phyloP scores from a whole-genome alignment of 2,113 vertebrate genomes.

The Limnothrissa miodon region DNA sequence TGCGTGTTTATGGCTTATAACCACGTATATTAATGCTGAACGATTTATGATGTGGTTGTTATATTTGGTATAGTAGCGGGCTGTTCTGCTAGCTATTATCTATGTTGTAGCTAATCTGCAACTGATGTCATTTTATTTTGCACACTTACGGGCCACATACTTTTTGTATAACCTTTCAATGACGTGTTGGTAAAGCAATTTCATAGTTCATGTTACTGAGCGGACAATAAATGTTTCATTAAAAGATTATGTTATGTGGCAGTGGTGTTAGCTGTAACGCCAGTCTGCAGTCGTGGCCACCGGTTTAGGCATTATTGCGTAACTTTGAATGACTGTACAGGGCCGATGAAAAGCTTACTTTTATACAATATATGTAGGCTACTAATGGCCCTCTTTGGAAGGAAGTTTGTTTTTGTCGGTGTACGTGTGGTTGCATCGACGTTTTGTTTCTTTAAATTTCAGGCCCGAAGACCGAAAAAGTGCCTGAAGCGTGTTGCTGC shows the following conservation, averaged over 20 bases:
- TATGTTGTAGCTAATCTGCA: background rate
- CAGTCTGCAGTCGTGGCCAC: background rate
- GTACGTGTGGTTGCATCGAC: background rate
- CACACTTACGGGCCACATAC: background rate
- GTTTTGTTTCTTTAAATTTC: background rate
- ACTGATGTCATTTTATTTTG: background rate
- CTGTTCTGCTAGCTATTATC: background rate
- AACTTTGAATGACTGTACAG: background rate
- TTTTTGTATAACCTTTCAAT: too few relatives aligned
- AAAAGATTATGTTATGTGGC: background rate
- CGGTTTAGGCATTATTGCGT: background rate
- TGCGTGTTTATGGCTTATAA: background rate
- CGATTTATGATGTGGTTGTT: background rate
- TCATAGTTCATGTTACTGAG: too few relatives aligned
- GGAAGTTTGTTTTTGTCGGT: background rate
- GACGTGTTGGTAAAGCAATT: too few relatives aligned
- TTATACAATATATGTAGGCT: background rate
- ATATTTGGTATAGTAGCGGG: background rate
- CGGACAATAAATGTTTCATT: background rate
- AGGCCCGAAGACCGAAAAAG: conserved; percentile 98
- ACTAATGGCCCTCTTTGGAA: background rate
- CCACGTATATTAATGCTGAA: background rate
- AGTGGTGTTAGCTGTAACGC: background rate
- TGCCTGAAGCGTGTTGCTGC: conserved; percentile 96
- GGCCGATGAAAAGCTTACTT: background rate